phyloP scores from a whole-genome alignment of 2,888 invertebrate genomes.

The Acrobeloides nanus region DNA sequence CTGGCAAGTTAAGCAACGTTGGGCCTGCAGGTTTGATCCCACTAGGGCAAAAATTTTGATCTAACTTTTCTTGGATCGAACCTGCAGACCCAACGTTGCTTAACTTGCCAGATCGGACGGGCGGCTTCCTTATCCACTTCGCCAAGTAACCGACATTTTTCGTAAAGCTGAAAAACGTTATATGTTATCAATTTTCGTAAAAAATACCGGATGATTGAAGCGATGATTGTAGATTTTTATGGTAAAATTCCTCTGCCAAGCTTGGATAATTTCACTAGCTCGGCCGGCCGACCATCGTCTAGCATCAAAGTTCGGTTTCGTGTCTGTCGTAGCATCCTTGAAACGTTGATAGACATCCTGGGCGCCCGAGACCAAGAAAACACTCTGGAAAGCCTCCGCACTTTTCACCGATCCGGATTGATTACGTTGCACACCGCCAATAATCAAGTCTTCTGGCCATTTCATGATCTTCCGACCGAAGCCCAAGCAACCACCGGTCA shows the following conservation, averaged over 20 bases:
- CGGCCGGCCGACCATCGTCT: constrained; percentile 87
- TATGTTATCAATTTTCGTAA: too few relatives aligned
- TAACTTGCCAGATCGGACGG: too few relatives aligned
- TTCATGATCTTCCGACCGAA: constrained; percentile 97
- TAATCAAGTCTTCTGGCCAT: constrained; percentile 93
- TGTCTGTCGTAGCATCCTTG: constrained; percentile 30
- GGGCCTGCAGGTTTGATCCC: too few relatives aligned
- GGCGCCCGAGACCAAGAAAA: constrained; percentile 66
- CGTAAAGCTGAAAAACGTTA: too few relatives aligned
- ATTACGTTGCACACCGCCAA: constrained; percentile 73
- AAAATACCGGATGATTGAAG: constrained; percentile 57
- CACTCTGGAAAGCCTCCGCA: constrained; percentile 87
- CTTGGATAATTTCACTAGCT: constrained; percentile 77
- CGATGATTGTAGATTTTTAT: constrained; percentile 55
- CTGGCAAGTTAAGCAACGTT: too few relatives aligned
- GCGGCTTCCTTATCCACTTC: too few relatives aligned
- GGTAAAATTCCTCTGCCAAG: constrained; percentile 78
- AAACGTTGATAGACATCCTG: constrained; percentile 39
- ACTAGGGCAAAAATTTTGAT: too few relatives aligned
- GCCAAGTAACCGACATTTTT: too few relatives aligned
- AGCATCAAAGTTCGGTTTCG: constrained; percentile 36
- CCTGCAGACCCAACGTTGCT: too few relatives aligned
- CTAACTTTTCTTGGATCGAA: too few relatives aligned
- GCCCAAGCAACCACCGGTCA: constrained; percentile 68
- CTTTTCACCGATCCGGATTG: constrained; percentile 76